Base-by-base conservation (phyloP, 2,113 vertebrate species). In the Colius striatus region DNA sequence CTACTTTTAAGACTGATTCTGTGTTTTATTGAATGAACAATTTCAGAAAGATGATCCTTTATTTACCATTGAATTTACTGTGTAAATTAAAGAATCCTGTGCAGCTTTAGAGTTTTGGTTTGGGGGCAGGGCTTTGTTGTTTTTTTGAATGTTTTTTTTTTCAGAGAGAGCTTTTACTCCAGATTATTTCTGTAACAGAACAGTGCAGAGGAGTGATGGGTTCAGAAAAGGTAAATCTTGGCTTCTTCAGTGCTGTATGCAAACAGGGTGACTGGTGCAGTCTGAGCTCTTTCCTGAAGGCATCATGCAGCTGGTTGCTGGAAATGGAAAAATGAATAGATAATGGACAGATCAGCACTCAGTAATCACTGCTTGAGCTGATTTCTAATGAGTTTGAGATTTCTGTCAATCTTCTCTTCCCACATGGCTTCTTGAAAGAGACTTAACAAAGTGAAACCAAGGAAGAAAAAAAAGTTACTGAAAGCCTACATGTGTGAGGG, bases 331-430 rank as follows among this genome's bases (percentile, higher is more conserved):
- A 91, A 72, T 57, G 2, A 61, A 27, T 75, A 41, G 76, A 9
- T 2, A 60, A 66, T 75, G 22, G 73, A 70, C 62, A 93, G 63
- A 83, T 80, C 36, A 82, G 18, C 48, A 84, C n/a, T 12, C 57
- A 47, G 2, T 50, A 93, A 90, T 84, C 43, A 65, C 38, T 45
- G 9, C 34, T 74, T 71, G 70, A 84, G 50, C 32, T 79, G 38
- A 53, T 90, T 82, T 79, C 60, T 90, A 51, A 17, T 41, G n/a
- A 36, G 16, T 79, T 57, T 73, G 54, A 27, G 36, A 47, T 68
- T 76, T 84, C 45, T 86, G 43, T 90, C 76, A 75, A 20, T 87
- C 66, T 90, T 66, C 55, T 67, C 13, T 53, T 94, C 79, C 43
- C 36, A 84, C 70, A 63, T 48, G 21, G 16, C 50, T 90, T 78